Evolutionary conservation across 1,140 invertebrate species (phyloP).

Genomic region (Ceratosolen fusciceps): DNA sequence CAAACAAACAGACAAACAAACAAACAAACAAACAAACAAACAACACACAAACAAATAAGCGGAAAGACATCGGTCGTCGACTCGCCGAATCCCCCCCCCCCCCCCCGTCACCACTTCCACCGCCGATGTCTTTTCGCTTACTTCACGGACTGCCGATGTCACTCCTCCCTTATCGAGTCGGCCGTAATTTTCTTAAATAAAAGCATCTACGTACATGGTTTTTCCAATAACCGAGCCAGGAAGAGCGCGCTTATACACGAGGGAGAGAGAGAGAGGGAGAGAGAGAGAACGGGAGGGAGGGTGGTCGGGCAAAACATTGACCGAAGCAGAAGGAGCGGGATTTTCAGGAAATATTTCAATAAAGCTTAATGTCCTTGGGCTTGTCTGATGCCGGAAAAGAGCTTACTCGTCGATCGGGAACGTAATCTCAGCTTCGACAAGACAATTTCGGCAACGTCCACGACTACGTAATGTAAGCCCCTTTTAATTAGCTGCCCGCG

Average conservation of each 20-base stretch:
- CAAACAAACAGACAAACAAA: neutral
- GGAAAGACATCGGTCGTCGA: no score
- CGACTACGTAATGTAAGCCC: conserved; percentile 21
- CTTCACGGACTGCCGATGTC: no score
- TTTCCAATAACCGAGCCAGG: no score
- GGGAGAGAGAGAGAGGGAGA: no score
- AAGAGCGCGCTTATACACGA: no score
- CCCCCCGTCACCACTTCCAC: no score
- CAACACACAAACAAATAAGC: neutral
- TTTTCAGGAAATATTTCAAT: neutral
- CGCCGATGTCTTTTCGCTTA: no score
- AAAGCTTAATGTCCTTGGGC: neutral
- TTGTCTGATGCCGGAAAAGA: neutral
- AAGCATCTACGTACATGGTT: no score
- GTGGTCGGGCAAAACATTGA: neutral
- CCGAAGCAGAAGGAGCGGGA: neutral
- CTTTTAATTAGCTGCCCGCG: neutral
- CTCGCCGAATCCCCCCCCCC: no score
- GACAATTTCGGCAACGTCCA: neutral
- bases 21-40: neutral
- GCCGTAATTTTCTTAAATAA: no score
- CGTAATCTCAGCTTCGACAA: conserved; percentile 17
- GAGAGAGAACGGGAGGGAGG: no score
- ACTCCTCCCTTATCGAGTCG: no score
- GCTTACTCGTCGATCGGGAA: neutral